Percentiles rank a stretch among this genome's conserved stretches.
Conservation (phyloP, 2,888 invertebrate genomes). For the Antheraea yamamai region DNA sequence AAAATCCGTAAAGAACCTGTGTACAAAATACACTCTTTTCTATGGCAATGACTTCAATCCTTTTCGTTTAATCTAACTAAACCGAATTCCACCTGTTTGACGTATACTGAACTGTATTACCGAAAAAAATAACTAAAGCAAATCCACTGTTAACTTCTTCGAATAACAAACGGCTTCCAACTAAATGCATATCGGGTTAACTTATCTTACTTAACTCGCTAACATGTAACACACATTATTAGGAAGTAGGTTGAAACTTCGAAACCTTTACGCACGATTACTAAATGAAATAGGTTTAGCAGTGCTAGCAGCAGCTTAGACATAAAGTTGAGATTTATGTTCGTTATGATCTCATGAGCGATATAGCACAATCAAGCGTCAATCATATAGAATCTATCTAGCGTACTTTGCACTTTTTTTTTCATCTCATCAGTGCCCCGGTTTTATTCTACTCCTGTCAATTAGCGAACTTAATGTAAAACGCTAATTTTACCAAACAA, state of each 20-base stretch:
- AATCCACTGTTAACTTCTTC: neutral
- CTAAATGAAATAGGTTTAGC: neutral
- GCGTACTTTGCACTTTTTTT: slow-evolving; percentile 12
- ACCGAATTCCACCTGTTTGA: neutral
- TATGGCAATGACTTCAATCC: neutral
- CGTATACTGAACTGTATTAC: neutral
- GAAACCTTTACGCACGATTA: neutral
- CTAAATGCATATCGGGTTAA: neutral
- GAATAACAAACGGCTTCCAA: neutral
- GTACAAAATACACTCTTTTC: neutral
- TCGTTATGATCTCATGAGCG: neutral
- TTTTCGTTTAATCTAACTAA: neutral
- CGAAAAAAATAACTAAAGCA: neutral
- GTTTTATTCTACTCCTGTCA: neutral
- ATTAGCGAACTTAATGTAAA: slow-evolving; percentile 1
- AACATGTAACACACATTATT: neutral
- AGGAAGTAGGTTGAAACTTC: neutral
- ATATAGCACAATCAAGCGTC: neutral
- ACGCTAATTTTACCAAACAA: neutral
- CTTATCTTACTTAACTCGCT: neutral
- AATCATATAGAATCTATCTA: slow-evolving; percentile 3
- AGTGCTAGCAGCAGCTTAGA: neutral
- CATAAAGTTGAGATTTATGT: neutral
- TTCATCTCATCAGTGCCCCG: slow-evolving; percentile 10
- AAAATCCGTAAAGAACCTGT: no score